A percentile compares a stretch with the other conserved stretches of the same genome.
Conservation (phyloP, 1,140 invertebrate genomes). For the Drosophila littoralis region DNA sequence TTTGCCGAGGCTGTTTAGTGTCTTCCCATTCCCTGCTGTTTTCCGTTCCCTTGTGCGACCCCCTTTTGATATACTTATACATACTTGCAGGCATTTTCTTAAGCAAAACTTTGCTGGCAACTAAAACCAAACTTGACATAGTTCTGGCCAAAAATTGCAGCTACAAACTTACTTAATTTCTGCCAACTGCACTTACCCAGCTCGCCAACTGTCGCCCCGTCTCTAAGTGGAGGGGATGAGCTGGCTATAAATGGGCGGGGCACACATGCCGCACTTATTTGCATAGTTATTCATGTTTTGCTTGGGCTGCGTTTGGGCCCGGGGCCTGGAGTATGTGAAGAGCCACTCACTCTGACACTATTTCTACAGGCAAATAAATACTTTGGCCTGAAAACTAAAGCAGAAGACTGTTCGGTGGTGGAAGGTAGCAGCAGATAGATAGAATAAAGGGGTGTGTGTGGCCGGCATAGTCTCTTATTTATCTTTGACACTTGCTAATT, state of each 20-base stretch:
- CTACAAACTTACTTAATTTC: conserved; percentile 83
- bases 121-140: conserved; percentile 83
- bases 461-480: conserved; percentile 62
- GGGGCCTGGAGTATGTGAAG: conserved; percentile 62
- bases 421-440: background rate
- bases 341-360: conserved; percentile 79
- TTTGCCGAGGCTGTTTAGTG: conserved; percentile 62
- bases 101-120: conserved; percentile 78
- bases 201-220: conserved; percentile 61
- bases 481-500: conserved; percentile 84
- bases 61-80: conserved; percentile 74
- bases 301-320: conserved; percentile 11
- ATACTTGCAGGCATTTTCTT: conserved; percentile 63
- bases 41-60: background rate
- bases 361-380: conserved; percentile 78
- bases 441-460: background rate
- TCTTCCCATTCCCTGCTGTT: conserved; percentile 7
- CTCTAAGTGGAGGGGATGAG: conserved; percentile 1
- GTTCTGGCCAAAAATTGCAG: conserved; percentile 79
- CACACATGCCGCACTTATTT: conserved; percentile 71
- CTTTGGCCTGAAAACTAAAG: conserved; percentile 31
- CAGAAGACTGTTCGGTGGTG: background rate
- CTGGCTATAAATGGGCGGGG: conserved; percentile 33
- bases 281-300: conserved; percentile 81
- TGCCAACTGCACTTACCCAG: conserved; percentile 78